Percentiles rank a stretch among this genome's conserved stretches.
These are phyloP conservation scores for Cydia splendana DNA, from an alignment of 1,140 invertebrate species.

Conservation along the genomic window DNA sequence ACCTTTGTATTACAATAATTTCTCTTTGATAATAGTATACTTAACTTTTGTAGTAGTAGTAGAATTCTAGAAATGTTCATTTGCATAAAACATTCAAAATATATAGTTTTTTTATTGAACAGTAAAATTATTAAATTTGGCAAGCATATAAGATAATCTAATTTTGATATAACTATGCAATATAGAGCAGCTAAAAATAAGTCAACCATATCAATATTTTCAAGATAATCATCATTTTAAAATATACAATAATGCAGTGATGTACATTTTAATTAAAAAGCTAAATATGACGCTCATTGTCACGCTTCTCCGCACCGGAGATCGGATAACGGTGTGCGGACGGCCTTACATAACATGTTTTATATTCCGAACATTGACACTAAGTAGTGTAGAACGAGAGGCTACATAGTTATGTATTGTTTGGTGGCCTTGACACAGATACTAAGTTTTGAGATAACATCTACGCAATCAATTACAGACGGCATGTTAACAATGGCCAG, in stretches of 20 bases:
- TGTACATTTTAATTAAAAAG: slow-evolving; percentile 32
- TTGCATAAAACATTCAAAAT: too few species aligned
- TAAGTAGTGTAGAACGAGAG: slow-evolving; percentile 44
- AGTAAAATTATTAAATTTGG: too few species aligned
- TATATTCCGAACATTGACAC: slow-evolving; percentile 38
- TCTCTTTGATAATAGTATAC: neutral
- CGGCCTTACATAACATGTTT: slow-evolving; percentile 28
- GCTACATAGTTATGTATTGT: slow-evolving; percentile 57
- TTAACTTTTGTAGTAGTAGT: too few species aligned
- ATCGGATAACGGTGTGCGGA: slow-evolving; percentile 21
- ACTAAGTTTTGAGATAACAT: slow-evolving; percentile 63
- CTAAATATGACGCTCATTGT: slow-evolving; percentile 16
- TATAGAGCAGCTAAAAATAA: too few species aligned
- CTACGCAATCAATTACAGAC: slow-evolving; percentile 62
- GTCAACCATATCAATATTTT: neutral
- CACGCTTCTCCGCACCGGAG: slow-evolving; percentile 1
- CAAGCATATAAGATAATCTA: too few species aligned
- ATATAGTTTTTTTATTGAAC: too few species aligned
- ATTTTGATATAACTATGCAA: too few species aligned
- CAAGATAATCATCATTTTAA: slow-evolving; percentile 35
- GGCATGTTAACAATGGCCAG: slow-evolving; percentile 56
- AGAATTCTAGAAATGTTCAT: too few species aligned
- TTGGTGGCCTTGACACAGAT: slow-evolving; percentile 68
- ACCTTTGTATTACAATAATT: too few species aligned
- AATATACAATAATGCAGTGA: slow-evolving; percentile 28